These are phyloP conservation scores for Corythoichthys intestinalis DNA, from an alignment of 2,113 vertebrate species.

Conservation along the genomic window DNA sequence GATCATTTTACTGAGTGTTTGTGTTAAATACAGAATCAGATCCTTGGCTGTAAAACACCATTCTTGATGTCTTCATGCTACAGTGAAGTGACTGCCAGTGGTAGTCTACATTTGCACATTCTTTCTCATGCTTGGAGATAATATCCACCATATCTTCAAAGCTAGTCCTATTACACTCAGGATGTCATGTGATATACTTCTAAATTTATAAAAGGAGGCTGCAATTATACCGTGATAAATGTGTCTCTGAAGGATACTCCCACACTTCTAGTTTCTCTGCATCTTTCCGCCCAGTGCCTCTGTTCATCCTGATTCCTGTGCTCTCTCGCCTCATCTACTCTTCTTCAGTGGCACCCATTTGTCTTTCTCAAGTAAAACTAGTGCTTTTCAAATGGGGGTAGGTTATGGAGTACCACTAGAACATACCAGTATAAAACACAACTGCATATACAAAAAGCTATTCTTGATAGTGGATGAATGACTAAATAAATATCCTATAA, in stretches of 20 bases:
- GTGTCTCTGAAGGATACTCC: constrained; percentile 23
- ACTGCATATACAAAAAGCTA: constrained; percentile 9
- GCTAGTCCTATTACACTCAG: constrained; percentile 7
- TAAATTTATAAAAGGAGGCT: constrained; percentile 26
- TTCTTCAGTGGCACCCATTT: constrained; percentile 29
- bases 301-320: constrained; percentile 10
- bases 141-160: constrained; percentile 41
- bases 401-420: constrained; percentile 23
- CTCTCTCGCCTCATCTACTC: constrained; percentile 13
- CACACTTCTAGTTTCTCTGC: constrained; percentile 13
- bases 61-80: constrained; percentile 14
- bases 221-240: constrained; percentile 40
- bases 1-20: not conserved
- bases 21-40: constrained; percentile 11
- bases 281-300: constrained; percentile 27
- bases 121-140: constrained; percentile 27
- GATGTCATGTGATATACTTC: constrained; percentile 24
- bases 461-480: constrained; percentile 9
- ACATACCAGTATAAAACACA: constrained; percentile 20
- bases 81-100: constrained; percentile 14
- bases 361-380: constrained; percentile 32
- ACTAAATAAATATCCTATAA: constrained; percentile 3
- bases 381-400: constrained; percentile 36
- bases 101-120: constrained; percentile 23
- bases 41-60: constrained; percentile 7